Base-by-base conservation (phyloP, 2,888 invertebrate species). In the Cyclophora punctaria region DNA sequence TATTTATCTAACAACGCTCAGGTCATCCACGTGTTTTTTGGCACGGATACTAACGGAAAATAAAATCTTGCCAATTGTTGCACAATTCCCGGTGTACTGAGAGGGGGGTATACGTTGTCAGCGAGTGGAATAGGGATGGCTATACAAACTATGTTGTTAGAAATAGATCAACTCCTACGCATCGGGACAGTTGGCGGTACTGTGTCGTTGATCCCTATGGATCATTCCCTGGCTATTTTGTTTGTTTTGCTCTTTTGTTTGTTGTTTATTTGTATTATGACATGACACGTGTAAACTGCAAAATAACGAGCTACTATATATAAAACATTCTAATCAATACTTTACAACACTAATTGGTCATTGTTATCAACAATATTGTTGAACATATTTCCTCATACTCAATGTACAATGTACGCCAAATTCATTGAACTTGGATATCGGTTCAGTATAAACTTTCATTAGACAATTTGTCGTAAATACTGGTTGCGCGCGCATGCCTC, bases 151-250 rank as follows among this genome's bases (percentile, higher is more conserved):
- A 61, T 68, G 66, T 59, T 49, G 70, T 70, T 78, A 62, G 73
- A 86, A 88, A 88, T 87, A 86, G 84, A 79, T 62, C 62, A 53
- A 80, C 83, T 78, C 87, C 86, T 78, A 87, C 85, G 85, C 86
- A 81, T 63, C 62, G 59, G 67, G 64, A 61, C 62, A 59, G 59
- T 58, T 49, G 51, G 67, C 65, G 63, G 65, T 78, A 77, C 79
- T 70, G 74, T 77, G 87, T 86, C 87, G 83, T 85, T 87, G 87
- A 83, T 86, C 87, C 73, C 84, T 76, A 72, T 62, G 60, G 68
- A 78, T 70, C 67, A 69, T 67, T 63, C 66, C 61, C 59, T 46
- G 58, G 53, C 61, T 67, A 59, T 63, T 64, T 68, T 70, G 70
- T 73, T 73, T 71, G 72, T 78, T 78, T 79, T 67, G 63, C 74